Conservation (phyloP, 2,797 vertebrate species). For the Rachycentron canadum region DNA sequence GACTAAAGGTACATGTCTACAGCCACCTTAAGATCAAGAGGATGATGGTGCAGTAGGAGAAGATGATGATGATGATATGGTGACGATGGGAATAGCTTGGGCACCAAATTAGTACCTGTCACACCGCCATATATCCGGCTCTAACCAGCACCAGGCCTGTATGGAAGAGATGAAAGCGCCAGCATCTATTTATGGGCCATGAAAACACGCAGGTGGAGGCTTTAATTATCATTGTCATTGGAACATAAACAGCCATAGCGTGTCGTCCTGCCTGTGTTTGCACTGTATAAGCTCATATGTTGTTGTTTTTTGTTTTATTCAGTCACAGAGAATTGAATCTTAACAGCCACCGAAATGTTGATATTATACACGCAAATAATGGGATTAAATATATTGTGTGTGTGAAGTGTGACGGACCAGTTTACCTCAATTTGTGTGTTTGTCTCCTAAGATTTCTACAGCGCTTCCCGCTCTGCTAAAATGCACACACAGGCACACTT, state of each 20-base stretch:
- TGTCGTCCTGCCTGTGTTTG: slow-evolving; percentile 21
- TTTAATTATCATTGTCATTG: slow-evolving; percentile 69
- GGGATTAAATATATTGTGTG: slow-evolving; percentile 41
- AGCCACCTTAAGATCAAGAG: slow-evolving; percentile 40
- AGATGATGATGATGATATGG: slow-evolving; percentile 42
- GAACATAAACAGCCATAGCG: slow-evolving; percentile 55
- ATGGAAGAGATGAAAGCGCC: slow-evolving; percentile 60
- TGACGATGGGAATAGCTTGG: slow-evolving; percentile 42
- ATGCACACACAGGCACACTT: background rate
- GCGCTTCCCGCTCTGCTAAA: slow-evolving; percentile 14
- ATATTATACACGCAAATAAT: slow-evolving; percentile 55
- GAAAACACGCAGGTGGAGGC: slow-evolving; percentile 69
- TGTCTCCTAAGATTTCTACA: slow-evolving; percentile 12
- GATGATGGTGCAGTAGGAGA: slow-evolving; percentile 31
- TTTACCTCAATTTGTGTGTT: slow-evolving; percentile 17
- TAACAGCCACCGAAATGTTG: slow-evolving; percentile 49
- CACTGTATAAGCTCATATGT: background rate
- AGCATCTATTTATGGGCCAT: slow-evolving; percentile 67
- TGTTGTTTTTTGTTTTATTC: slow-evolving; percentile 18
- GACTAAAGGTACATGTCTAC: slow-evolving; percentile 4
- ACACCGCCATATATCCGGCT: slow-evolving; percentile 55
- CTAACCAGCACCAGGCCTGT: slow-evolving; percentile 60
- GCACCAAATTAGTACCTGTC: slow-evolving; percentile 70
- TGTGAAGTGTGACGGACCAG: slow-evolving; percentile 25
- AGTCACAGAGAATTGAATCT: slow-evolving; percentile 20